Conservation (phyloP, 37 sponge, comb jelly and placozoan genomes). For the Amphimedon queenslandica region DNA sequence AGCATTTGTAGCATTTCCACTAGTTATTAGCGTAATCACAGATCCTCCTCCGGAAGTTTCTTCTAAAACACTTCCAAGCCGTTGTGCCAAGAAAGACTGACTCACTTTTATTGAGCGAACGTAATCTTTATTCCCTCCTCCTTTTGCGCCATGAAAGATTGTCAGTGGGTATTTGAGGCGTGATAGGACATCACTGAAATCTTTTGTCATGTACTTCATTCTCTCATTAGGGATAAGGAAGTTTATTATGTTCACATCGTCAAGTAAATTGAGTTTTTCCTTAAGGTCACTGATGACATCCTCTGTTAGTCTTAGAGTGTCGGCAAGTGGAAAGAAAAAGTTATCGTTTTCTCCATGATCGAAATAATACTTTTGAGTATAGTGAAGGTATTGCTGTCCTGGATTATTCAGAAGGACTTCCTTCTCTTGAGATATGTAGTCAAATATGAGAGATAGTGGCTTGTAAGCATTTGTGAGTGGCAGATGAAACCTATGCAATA, state of each 20-base stretch:
- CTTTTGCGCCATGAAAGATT: slow-evolving; percentile 35
- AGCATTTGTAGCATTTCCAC: too few relatives aligned
- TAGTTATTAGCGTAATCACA: too few relatives aligned
- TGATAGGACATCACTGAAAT: background rate
- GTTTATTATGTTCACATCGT: slow-evolving; percentile 25
- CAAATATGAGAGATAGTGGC: too few relatives aligned
- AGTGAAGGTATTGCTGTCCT: background rate
- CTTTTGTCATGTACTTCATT: background rate
- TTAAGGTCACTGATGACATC: slow-evolving; percentile 31
- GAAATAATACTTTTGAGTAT: slow-evolving; percentile 64
- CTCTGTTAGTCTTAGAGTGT: slow-evolving; percentile 16
- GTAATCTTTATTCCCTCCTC: slow-evolving; percentile 41
- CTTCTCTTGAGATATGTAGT: too few relatives aligned
- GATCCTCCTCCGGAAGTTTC: too few relatives aligned
- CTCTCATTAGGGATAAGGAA: slow-evolving; percentile 24
- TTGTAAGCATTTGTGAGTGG: too few relatives aligned
- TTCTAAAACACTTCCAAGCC: background rate
- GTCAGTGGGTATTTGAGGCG: slow-evolving; percentile 35
- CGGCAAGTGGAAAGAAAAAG: slow-evolving; percentile 19
- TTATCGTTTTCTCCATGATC: slow-evolving; percentile 55
- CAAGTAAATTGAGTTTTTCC: slow-evolving; percentile 11
- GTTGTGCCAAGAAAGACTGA: background rate
- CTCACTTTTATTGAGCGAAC: background rate
- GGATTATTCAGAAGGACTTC: background rate
- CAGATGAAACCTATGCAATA: too few relatives aligned